Base-by-base conservation (phyloP, 2,797 vertebrate species). In the Chloroceryle amazona region DNA sequence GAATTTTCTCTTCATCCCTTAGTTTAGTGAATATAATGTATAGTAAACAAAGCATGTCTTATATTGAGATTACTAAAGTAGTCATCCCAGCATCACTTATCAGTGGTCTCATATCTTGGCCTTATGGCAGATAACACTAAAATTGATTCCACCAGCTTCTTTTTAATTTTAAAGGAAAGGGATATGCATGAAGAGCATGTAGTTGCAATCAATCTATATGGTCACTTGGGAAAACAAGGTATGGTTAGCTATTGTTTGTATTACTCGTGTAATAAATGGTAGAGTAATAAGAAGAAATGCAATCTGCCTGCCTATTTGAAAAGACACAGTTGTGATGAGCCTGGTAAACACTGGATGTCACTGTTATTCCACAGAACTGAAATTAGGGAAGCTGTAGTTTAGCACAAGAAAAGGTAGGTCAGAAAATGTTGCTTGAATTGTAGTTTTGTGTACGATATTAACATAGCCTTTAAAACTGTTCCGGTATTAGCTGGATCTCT, bases 311-410 rank as follows among this genome's bases (percentile, higher is more conserved):
- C 29, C 10, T 54, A 18, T 68, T 72, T 68, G 68, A 66, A 79
- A 81, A 60, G 46, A 39, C 12, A 33, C 20, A 6, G 9, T 52
- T 95, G 96, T 66, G 78, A 70, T 95, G 86, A 96, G 61, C 51
- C n/a, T 20, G 47, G 15, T 8, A 81, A 89, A 95, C 94, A 81
- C 94, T 93, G 87, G 96, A 58, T 96, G 96, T 96, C 96, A 93
- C 91, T 97, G 55, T 93, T 96, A 73, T 47, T 86, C 72, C 71
- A 39, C 1, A n/a, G 26, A 73, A 83, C 14, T 84, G 58, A 78
- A 42, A 70, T 66, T 28, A 52, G 5, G 11, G 9, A 49, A 1
- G 3, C 8, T 41, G 58, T 65, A 41, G 9, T 44, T 91, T n/a
- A 61, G 13, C n/a, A 4, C 13, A 13, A 52, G 62, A 31, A 74